phyloP scores from a whole-genome alignment of 2,797 vertebrate genomes.

The Antrozous pallidus region DNA sequence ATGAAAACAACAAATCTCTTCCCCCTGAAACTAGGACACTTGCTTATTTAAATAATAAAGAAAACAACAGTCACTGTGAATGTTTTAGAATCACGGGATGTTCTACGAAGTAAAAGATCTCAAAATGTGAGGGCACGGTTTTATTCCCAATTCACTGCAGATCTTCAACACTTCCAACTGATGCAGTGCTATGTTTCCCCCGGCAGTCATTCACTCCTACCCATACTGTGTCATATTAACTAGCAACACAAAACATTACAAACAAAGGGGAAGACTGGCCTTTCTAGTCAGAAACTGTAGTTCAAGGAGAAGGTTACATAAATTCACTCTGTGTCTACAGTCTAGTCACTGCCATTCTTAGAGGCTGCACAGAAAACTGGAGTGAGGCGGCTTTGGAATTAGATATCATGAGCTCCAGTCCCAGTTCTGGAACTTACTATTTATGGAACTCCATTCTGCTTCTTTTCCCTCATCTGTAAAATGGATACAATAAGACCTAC shows the following conservation, averaged over 20 bases:
- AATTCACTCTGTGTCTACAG: not conserved
- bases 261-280: not conserved
- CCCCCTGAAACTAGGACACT: constrained; percentile 73
- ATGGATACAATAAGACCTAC: not conserved
- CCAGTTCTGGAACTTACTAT: not conserved
- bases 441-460: not conserved
- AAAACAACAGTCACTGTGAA: constrained; percentile 59
- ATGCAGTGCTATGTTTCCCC: not conserved
- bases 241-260: not conserved
- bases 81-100: constrained; percentile 46
- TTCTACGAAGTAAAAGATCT: constrained; percentile 41
- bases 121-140: not conserved
- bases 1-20: constrained; percentile 48
- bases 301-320: not conserved
- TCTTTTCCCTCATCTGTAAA: not conserved
- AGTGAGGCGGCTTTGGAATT: not conserved
- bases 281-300: not conserved
- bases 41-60: constrained; percentile 75
- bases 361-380: not conserved
- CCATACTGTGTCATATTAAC: not conserved
- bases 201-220: not conserved
- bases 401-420: not conserved
- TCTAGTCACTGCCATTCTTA: not conserved
- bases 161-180: not conserved
- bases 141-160: not conserved